Percentiles rank a stretch among this genome's conserved stretches.
These are phyloP conservation scores for Drosophila emarginata DNA, from an alignment of 2,888 invertebrate genomes.

Conservation along the genomic window DNA sequence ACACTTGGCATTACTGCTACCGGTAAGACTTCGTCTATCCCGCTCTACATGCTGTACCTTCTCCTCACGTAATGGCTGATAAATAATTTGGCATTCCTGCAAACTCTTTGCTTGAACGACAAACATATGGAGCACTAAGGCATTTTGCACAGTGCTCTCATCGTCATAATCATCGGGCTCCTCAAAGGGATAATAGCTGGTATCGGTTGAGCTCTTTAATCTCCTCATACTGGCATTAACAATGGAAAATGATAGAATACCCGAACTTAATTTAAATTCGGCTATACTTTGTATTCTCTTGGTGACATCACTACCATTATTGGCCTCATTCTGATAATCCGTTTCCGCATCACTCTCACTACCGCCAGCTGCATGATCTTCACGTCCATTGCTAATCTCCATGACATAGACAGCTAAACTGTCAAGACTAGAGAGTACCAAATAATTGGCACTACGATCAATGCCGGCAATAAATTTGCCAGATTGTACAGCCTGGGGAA, in stretches of 20 bases:
- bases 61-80: constrained; percentile 80
- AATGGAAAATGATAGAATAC: constrained; percentile 94
- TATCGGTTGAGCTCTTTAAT: constrained; percentile 83
- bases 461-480: constrained; percentile 85
- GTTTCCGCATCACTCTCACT: constrained; percentile 3
- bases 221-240: constrained; percentile 88
- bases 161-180: constrained; percentile 85
- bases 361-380: constrained; percentile 82
- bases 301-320: constrained; percentile 44
- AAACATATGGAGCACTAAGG: constrained; percentile 85
- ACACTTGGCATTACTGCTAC: constrained; percentile 39
- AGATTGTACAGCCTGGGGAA: constrained; percentile 47
- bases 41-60: constrained; percentile 23
- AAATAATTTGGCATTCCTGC: constrained; percentile 91
- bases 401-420: constrained; percentile 93
- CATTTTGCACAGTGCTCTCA: constrained; percentile 83
- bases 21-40: constrained; percentile 66
- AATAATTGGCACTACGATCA: constrained; percentile 92
- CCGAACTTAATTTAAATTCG: constrained; percentile 93
- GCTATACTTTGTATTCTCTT: constrained; percentile 88
- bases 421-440: constrained; percentile 94
- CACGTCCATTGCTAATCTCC: constrained; percentile 85
- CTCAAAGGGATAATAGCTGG: constrained; percentile 82
- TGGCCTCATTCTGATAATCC: constrained; percentile 34
- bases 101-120: constrained; percentile 94